Conservation (phyloP, 2,888 invertebrate species). For the Anoplius nigerrimus region DNA sequence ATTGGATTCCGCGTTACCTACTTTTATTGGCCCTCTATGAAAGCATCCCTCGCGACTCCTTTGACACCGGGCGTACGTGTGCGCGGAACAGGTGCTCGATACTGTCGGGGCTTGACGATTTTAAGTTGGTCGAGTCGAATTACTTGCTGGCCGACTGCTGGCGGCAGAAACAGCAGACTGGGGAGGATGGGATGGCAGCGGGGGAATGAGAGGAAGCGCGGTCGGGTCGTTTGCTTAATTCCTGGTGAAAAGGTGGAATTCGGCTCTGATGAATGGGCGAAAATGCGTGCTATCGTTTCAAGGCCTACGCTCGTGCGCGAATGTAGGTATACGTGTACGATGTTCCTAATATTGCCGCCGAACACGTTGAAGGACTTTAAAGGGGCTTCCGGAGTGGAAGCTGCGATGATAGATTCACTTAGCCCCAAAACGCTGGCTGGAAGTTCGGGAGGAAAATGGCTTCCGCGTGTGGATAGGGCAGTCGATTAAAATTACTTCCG, state of each 20-base stretch:
- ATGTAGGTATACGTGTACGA: no score
- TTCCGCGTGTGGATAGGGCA: no score
- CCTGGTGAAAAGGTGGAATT: not conserved
- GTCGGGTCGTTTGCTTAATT: not conserved
- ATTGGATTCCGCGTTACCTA: conserved; percentile 46
- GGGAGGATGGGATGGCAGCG: no score
- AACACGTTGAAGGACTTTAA: not conserved
- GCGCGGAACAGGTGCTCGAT: conserved; percentile 9
- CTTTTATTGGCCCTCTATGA: conserved; percentile 49
- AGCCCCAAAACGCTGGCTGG: no score
- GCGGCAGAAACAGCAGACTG: no score
- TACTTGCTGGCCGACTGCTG: no score
- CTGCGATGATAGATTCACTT: no score
- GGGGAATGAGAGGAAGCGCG: not conserved
- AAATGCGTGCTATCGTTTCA: not conserved
- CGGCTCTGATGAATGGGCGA: not conserved
- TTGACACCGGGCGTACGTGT: conserved; percentile 37
- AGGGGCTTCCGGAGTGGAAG: not conserved
- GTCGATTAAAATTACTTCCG: no score
- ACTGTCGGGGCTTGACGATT: not conserved
- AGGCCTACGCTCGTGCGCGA: no score
- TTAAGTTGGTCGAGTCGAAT: conserved; percentile 6
- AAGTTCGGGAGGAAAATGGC: no score
- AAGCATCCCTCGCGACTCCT: conserved; percentile 38
- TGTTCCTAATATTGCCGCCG: no score